Conservation (phyloP, 2,113 vertebrate genomes). For the Xenopus laevis region DNA sequence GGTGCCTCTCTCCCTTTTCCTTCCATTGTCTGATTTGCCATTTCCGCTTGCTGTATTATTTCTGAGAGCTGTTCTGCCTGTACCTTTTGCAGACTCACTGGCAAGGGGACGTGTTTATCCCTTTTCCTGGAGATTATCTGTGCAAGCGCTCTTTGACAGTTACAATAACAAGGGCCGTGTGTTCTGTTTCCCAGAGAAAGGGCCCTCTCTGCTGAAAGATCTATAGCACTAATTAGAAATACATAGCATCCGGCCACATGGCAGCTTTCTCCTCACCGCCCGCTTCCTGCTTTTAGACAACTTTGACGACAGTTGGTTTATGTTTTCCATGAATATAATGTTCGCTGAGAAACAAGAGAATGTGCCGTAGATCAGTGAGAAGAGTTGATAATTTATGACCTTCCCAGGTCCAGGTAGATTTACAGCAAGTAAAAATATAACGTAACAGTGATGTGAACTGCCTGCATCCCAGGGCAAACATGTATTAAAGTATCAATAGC, state of each 20-base stretch:
- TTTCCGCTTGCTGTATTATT: constrained; percentile 32
- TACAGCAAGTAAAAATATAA: constrained; percentile 8
- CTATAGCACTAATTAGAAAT: constrained; percentile 99
- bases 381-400: constrained; percentile 13
- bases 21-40: constrained; percentile 40
- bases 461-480: not conserved
- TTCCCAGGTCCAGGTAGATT: constrained; percentile 28
- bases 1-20: constrained; percentile 22
- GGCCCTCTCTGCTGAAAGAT: constrained; percentile 96
- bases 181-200: constrained; percentile 89
- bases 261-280: constrained; percentile 93
- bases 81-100: constrained; percentile 64
- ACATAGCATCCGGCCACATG: constrained; percentile 99
- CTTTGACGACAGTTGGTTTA: constrained; percentile 95
- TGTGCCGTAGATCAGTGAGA: constrained; percentile 43
- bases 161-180: constrained; percentile 81
- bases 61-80: constrained; percentile 58
- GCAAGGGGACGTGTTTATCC: constrained; percentile 77
- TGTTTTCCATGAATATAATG: constrained; percentile 79
- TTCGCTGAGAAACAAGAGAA: constrained; percentile 68
- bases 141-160: constrained; percentile 81
- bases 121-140: constrained; percentile 83
- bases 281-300: constrained; percentile 95
- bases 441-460: not conserved
- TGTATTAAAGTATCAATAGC: not conserved